Evolutionary conservation across 2,797 vertebrate genomes (phyloP), one percentile per base, ranked within the genome.

Genomic region (Microhierax caerulescens): DNA sequence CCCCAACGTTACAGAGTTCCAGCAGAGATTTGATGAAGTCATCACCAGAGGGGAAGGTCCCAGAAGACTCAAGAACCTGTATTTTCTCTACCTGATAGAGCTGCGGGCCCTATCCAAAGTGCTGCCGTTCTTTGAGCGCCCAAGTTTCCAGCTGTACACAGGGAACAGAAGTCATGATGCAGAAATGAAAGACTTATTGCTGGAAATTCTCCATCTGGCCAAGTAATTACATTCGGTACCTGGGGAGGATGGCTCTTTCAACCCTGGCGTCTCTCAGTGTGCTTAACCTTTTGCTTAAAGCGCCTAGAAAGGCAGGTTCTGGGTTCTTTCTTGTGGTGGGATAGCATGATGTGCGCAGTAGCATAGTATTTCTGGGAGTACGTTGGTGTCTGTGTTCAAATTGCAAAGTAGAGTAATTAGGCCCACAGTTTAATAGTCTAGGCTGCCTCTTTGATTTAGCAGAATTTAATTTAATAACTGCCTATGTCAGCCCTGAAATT

Each of bases 81-180:
- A 99, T 97, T 99, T 99, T 81, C 98, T 99, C 53, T 99, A 99
- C 95, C 98, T 99, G 95, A 99, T 99, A 1, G 99, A 99, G 98
- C 98, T 99, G 91, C 98, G 99, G 32, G 99, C 99, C 15, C 97
- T 99, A 32, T 99, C 98, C 88, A 99, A 99, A 97, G 98, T 98
- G 32, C 97, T 99, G 92, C 99, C 99, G 0, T 99, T 99, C 98
- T 99, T 99, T 54, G 98, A 99, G 95, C 98, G 98, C 39, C 93
- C 98, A 1, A 96, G 96, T 47, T 98, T 99, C 97, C 98, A 97
- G 82, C 97, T 99, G 45, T 99, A 98, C 98, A 99, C 99, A 0
- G 99, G 99, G 53, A 98, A 98, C 18, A 43, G 97, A 2, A 88
- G 90, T 18, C 97, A 98, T 30, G 99, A 99, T 92, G 80, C 7